phyloP scores from a whole-genome alignment of 2,888 invertebrate species.

The Oscheius sp. region DNA sequence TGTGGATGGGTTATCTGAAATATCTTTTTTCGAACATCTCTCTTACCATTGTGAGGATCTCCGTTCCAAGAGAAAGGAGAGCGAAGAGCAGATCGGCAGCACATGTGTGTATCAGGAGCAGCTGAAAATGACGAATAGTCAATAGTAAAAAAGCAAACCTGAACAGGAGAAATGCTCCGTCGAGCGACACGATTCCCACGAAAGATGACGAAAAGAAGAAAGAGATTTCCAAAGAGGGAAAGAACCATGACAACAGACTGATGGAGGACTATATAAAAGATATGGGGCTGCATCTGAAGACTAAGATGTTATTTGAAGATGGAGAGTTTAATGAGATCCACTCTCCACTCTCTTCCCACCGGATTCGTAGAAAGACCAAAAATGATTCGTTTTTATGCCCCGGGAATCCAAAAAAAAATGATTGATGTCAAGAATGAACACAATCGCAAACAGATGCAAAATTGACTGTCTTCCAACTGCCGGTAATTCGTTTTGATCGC shows the following conservation, averaged over 20 bases:
- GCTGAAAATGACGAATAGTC: slow-evolving; percentile 43
- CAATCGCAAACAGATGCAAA: too few species aligned
- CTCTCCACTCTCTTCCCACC: neutral
- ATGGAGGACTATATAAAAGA: slow-evolving; percentile 53
- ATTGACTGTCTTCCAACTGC: too few species aligned
- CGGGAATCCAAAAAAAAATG: too few species aligned
- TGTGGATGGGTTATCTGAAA: slow-evolving; percentile 20
- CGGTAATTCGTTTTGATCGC: too few species aligned
- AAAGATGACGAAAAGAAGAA: slow-evolving; percentile 63
- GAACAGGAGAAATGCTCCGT: slow-evolving; percentile 62
- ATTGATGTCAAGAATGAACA: too few species aligned
- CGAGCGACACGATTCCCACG: slow-evolving; percentile 59
- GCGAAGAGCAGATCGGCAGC: slow-evolving; percentile 80
- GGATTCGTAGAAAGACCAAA: neutral
- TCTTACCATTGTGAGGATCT: slow-evolving; percentile 70
- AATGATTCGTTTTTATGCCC: neutral
- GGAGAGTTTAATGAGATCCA: slow-evolving; percentile 12
- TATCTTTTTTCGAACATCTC: neutral
- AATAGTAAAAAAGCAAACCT: slow-evolving; percentile 41
- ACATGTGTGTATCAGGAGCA: slow-evolving; percentile 78
- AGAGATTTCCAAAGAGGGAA: slow-evolving; percentile 61
- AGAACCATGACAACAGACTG: slow-evolving; percentile 57
- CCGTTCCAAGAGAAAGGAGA: slow-evolving; percentile 79
- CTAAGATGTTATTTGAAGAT: neutral
- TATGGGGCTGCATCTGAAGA: slow-evolving; percentile 31